Evolutionary conservation across 2,113 vertebrate genomes (phyloP).

Genomic region (Pelmatolapia mariae): DNA sequence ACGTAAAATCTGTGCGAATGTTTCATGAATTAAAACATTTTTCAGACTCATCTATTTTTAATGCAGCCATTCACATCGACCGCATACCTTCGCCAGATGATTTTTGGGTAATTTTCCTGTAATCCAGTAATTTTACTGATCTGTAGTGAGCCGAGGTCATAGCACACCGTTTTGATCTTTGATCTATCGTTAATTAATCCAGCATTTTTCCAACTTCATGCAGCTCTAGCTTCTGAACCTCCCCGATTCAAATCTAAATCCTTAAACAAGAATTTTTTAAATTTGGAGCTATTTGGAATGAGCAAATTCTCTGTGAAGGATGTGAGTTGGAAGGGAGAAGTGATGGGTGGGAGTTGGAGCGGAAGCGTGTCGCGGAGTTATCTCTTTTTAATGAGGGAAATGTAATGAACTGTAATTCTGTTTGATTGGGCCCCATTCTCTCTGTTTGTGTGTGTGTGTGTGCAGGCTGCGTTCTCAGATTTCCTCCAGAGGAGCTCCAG

Average conservation of each 20-base stretch:
- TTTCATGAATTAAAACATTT: not conserved
- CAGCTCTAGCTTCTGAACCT: not conserved
- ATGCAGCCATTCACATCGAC: not conserved
- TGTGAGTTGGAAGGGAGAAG: not conserved
- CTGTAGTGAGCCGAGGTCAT: not conserved
- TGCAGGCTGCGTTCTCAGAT: conserved; percentile 93
- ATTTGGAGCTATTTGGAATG: not conserved
- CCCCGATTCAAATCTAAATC: not conserved
- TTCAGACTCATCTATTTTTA: not conserved
- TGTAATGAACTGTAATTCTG: conserved; percentile 32
- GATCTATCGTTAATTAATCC: not conserved
- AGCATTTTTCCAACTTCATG: not conserved
- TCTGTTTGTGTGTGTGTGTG: not conserved
- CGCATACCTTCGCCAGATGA: not conserved
- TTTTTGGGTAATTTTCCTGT: not conserved
- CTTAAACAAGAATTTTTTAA: not conserved
- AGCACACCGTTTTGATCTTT: not conserved
- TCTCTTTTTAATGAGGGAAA: conserved; percentile 32
- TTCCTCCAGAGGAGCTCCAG: conserved; percentile 95
- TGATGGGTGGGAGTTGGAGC: not conserved
- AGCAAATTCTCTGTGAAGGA: not conserved
- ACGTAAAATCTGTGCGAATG: not conserved
- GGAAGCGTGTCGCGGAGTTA: not conserved
- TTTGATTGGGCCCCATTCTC: conserved; percentile 5
- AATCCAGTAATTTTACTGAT: not conserved